Percentiles rank a stretch among this genome's conserved stretches.
These are phyloP conservation scores for Sminthurides bifidus DNA, from an alignment of 1,140 invertebrate species.

Conservation along the genomic window DNA sequence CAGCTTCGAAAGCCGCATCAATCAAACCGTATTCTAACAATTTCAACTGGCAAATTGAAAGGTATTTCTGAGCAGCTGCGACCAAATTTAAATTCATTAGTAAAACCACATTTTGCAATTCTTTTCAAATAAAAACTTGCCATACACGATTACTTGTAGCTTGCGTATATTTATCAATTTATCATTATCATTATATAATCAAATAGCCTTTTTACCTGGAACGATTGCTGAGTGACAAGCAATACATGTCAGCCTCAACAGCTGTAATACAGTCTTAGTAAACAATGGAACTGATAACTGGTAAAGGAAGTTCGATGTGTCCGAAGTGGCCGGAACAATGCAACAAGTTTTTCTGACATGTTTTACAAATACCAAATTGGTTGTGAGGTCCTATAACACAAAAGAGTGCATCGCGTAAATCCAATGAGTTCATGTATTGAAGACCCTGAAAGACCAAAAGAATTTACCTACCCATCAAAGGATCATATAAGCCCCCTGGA, in stretches of 20 bases:
- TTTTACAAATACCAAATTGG: conserved; percentile 59
- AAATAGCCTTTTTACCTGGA: conserved; percentile 41
- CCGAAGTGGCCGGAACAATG: conserved; percentile 89
- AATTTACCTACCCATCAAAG: conserved; percentile 48
- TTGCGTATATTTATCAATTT: neutral
- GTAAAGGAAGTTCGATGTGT: conserved; percentile 80
- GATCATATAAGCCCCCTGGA: conserved; percentile 75
- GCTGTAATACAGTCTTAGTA: conserved; percentile 54
- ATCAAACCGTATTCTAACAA: conserved; percentile 63
- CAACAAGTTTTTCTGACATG: conserved; percentile 57
- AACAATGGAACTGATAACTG: conserved; percentile 87
- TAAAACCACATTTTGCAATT: neutral
- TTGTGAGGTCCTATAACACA: conserved; percentile 45
- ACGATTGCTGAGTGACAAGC: conserved; percentile 58
- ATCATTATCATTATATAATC: neutral
- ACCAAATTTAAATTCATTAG: conserved; percentile 17
- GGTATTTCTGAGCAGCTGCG: conserved; percentile 47
- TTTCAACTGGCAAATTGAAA: conserved; percentile 59
- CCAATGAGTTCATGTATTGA: conserved; percentile 1
- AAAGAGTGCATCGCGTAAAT: conserved; percentile 3
- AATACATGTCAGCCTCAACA: conserved; percentile 57
- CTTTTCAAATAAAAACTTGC: neutral
- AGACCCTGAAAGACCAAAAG: neutral
- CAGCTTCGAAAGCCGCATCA: conserved; percentile 54
- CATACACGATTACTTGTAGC: neutral